These are phyloP conservation scores for Protonemura montana DNA, from an alignment of 2,888 invertebrate species.

Conservation along the genomic window DNA sequence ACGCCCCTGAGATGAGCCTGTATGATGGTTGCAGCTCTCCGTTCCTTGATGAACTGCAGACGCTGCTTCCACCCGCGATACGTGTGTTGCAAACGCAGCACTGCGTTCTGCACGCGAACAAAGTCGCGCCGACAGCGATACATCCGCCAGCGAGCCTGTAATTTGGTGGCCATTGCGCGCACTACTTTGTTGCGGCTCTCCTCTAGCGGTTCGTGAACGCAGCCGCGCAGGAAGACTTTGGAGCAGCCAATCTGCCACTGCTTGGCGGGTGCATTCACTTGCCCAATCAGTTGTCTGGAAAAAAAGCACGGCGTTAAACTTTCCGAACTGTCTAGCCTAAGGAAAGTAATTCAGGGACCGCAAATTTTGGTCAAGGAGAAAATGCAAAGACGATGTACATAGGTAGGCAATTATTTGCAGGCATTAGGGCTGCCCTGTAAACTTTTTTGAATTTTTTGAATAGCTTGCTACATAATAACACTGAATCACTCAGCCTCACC, in stretches of 20 bases:
- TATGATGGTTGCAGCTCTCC: slow-evolving; percentile 85
- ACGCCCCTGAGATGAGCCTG: slow-evolving; percentile 88
- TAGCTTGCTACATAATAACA: too few relatives aligned
- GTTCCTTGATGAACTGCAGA: slow-evolving; percentile 78
- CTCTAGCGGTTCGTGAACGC: slow-evolving; percentile 85
- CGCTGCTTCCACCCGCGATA: slow-evolving; percentile 86
- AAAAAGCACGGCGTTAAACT: background rate
- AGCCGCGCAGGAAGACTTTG: slow-evolving; percentile 83
- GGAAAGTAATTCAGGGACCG: too few relatives aligned
- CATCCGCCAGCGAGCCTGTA: slow-evolving; percentile 80
- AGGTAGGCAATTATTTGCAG: too few relatives aligned
- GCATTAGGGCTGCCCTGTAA: too few relatives aligned
- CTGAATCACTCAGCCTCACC: too few relatives aligned
- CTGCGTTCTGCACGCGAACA: slow-evolving; percentile 70
- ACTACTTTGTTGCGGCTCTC: slow-evolving; percentile 76
- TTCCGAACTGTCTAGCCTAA: background rate
- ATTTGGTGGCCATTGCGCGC: slow-evolving; percentile 72
- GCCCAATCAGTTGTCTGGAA: slow-evolving; percentile 64
- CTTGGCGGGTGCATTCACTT: slow-evolving; percentile 71
- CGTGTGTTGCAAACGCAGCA: slow-evolving; percentile 80
- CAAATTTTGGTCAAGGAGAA: too few relatives aligned
- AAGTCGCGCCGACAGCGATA: slow-evolving; percentile 72
- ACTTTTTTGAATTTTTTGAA: too few relatives aligned
- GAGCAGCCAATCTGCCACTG: slow-evolving; percentile 91
- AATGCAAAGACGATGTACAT: too few relatives aligned